These are phyloP conservation scores for Marasmarcha lunaedactyla DNA, from an alignment of 2,888 invertebrate species.

Conservation along the genomic window DNA sequence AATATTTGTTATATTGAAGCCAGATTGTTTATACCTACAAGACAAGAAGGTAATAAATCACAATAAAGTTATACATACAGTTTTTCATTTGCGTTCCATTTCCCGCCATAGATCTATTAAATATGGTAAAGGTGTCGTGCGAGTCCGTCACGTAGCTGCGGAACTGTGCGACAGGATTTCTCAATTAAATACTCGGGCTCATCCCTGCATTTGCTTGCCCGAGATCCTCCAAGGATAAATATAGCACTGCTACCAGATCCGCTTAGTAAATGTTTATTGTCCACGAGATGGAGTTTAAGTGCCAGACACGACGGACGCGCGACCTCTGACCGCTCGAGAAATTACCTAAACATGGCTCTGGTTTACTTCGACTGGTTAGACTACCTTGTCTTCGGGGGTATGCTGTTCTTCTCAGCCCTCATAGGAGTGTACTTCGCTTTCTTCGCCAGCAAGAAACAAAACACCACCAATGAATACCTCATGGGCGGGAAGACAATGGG, in stretches of 20 bases:
- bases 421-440: slow-evolving; percentile 80
- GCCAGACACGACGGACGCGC: slow-evolving; percentile 37
- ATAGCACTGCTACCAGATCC: slow-evolving; percentile 41
- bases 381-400: slow-evolving; percentile 74
- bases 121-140: no score
- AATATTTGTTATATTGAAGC: slow-evolving; percentile 24
- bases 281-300: slow-evolving; percentile 40
- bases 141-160: slow-evolving; percentile 19
- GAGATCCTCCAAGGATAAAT: slow-evolving; percentile 54
- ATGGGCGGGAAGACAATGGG: slow-evolving; percentile 84
- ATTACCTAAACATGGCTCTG: slow-evolving; percentile 29
- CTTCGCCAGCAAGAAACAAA: slow-evolving; percentile 75
- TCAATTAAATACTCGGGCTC: slow-evolving; percentile 36
- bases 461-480: slow-evolving; percentile 78
- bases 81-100: no score
- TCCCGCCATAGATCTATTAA: no score
- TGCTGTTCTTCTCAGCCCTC: slow-evolving; percentile 74
- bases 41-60: slow-evolving; percentile 13
- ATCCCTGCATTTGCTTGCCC: slow-evolving; percentile 40
- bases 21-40: slow-evolving; percentile 14
- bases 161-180: no score
- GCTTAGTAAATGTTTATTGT: slow-evolving; percentile 42
- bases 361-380: slow-evolving; percentile 73
- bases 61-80: slow-evolving; percentile 10
- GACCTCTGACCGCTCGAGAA: slow-evolving; percentile 15